These are phyloP conservation scores for Drosophila burlai DNA, from an alignment of 1,140 invertebrate species.

Conservation along the genomic window DNA sequence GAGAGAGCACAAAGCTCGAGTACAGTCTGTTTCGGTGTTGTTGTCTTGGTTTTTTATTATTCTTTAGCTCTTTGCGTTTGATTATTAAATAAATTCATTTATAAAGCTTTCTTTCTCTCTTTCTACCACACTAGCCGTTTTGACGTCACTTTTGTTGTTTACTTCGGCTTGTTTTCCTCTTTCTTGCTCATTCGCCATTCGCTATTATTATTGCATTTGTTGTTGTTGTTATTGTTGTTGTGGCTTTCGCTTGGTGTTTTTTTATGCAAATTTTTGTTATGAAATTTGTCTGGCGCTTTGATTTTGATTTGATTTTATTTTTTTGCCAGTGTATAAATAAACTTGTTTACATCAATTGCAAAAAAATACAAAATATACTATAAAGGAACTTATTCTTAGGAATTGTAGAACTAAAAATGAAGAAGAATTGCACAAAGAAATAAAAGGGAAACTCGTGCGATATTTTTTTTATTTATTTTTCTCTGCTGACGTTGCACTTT, in stretches of 20 bases:
- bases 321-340: conserved; percentile 67
- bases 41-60: conserved; percentile 64
- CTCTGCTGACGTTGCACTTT: conserved; percentile 61
- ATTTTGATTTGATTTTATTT: conserved; percentile 64
- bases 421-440: conserved; percentile 22
- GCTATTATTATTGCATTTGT: conserved; percentile 30
- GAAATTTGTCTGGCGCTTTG: conserved; percentile 76
- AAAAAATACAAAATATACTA: conserved; percentile 46
- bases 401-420: conserved; percentile 31
- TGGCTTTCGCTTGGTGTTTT: conserved; percentile 37
- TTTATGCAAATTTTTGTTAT: conserved; percentile 80
- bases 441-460: conserved; percentile 35
- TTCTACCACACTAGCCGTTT: conserved; percentile 39
- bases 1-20: conserved; percentile 46
- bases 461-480: conserved; percentile 4
- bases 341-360: conserved; percentile 63
- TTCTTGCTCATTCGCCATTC: conserved; percentile 59
- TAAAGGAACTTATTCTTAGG: conserved; percentile 23
- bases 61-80: conserved; percentile 56
- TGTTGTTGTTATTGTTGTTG: conserved; percentile 32
- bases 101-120: conserved; percentile 59
- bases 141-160: conserved; percentile 83
- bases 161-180: conserved; percentile 76
- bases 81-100: conserved; percentile 80
- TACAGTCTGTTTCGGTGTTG: conserved; percentile 72